phyloP scores from a whole-genome alignment of 2,113 vertebrate species.

The Terrapene triunguis region DNA sequence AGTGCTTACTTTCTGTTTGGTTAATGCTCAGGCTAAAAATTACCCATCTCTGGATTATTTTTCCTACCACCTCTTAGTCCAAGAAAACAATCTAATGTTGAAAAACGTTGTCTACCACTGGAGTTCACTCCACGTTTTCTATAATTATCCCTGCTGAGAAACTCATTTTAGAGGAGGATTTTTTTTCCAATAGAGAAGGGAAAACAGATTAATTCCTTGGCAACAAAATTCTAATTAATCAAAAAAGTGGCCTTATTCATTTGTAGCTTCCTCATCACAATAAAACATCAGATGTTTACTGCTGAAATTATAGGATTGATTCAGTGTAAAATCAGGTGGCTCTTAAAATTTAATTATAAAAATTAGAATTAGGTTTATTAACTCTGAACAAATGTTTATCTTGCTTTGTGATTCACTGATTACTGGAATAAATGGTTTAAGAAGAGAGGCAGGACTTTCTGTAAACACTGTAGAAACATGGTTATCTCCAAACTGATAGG shows the following conservation, averaged over 20 bases:
- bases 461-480: slow-evolving; percentile 28
- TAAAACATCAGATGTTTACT: slow-evolving; percentile 63
- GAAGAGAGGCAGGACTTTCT: slow-evolving; percentile 15
- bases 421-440: slow-evolving; percentile 10
- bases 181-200: slow-evolving; percentile 43
- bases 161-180: slow-evolving; percentile 63
- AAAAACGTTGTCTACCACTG: slow-evolving; percentile 61
- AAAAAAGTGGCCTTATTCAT: slow-evolving; percentile 66
- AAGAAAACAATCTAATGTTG: slow-evolving; percentile 34
- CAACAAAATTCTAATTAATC: slow-evolving; percentile 81
- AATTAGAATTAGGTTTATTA: slow-evolving; percentile 62
- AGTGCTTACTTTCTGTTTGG: background rate
- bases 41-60: background rate
- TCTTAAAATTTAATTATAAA: slow-evolving; percentile 62
- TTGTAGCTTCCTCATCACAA: slow-evolving; percentile 56
- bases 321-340: slow-evolving; percentile 51
- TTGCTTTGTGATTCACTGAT: slow-evolving; percentile 49
- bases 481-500: background rate
- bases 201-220: slow-evolving; percentile 79
- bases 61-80: background rate
- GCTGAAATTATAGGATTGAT: slow-evolving; percentile 39
- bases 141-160: slow-evolving; percentile 75
- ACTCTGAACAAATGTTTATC: slow-evolving; percentile 23
- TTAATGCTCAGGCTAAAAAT: background rate
- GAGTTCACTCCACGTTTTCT: slow-evolving; percentile 69